These are phyloP conservation scores for Spongilla lacustris DNA, from an alignment of 37 sponge, comb jelly and placozoan species.

Conservation along the genomic window DNA sequence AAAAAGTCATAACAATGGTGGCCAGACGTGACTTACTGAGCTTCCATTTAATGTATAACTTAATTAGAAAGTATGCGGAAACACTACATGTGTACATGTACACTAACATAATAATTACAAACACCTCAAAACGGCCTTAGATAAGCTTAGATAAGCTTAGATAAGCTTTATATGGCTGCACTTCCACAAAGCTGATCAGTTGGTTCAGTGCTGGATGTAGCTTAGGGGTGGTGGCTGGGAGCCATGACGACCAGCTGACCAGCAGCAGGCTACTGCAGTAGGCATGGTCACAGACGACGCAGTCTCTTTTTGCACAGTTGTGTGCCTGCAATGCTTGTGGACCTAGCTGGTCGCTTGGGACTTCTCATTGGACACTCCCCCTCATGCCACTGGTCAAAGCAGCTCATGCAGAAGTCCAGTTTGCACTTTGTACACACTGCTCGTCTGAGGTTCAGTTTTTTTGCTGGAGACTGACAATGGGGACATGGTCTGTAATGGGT, in stretches of 20 bases:
- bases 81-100: too few species aligned
- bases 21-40: too few species aligned
- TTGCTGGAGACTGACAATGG: conserved; percentile 34
- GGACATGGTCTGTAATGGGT: conserved; percentile 28
- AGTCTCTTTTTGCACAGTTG: conserved; percentile 32
- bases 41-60: too few species aligned
- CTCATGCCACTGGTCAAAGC: conserved; percentile 32
- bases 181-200: too few species aligned
- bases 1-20: too few species aligned
- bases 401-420: conserved; percentile 28
- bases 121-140: too few species aligned
- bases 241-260: neutral
- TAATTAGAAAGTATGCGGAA: too few species aligned
- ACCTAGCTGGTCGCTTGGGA: conserved; percentile 6
- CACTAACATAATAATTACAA: too few species aligned
- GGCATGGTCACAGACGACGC: conserved; percentile 14
- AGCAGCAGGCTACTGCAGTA: neutral
- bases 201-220: neutral
- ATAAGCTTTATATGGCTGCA: too few species aligned
- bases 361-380: conserved; percentile 15
- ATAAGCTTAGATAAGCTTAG: too few species aligned
- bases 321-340: conserved; percentile 11
- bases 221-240: neutral
- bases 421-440: conserved; percentile 37
- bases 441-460: conserved; percentile 33